Evolutionary conservation across 2,113 vertebrate genomes (phyloP).

Genomic region (Poeciliopsis occidentalis): DNA sequence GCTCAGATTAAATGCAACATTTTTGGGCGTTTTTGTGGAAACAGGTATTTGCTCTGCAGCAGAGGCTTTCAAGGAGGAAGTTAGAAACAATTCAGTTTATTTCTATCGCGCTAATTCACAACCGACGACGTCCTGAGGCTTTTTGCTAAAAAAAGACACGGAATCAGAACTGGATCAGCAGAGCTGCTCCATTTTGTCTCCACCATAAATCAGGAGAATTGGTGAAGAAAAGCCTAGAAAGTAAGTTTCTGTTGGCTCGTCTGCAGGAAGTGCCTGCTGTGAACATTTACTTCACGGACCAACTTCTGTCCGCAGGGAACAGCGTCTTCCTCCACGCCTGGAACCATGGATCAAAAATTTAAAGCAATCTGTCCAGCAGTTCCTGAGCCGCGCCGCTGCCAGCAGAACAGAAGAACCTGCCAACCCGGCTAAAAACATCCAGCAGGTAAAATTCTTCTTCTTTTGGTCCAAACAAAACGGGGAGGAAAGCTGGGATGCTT

Average conservation of each 20-base stretch:
- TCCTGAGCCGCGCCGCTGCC: neutral
- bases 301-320: neutral
- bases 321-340: neutral
- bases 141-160: too few species aligned
- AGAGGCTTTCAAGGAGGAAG: too few species aligned
- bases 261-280: neutral
- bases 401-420: neutral
- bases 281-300: neutral
- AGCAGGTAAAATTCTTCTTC: neutral
- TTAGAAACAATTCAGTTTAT: too few species aligned
- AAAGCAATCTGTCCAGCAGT: neutral
- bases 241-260: neutral
- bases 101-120: too few species aligned
- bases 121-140: too few species aligned
- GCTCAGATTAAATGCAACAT: too few species aligned
- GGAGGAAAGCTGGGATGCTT: conserved; percentile 16
- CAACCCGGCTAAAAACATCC: neutral
- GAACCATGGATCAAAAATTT: neutral
- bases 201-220: too few species aligned
- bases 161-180: too few species aligned
- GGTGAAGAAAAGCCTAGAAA: neutral
- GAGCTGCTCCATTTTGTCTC: too few species aligned
- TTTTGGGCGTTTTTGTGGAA: too few species aligned
- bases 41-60: too few species aligned
- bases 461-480: conserved; percentile 1